phyloP scores from a whole-genome alignment of 2,797 vertebrate species.

The Anguilla marmorata region DNA sequence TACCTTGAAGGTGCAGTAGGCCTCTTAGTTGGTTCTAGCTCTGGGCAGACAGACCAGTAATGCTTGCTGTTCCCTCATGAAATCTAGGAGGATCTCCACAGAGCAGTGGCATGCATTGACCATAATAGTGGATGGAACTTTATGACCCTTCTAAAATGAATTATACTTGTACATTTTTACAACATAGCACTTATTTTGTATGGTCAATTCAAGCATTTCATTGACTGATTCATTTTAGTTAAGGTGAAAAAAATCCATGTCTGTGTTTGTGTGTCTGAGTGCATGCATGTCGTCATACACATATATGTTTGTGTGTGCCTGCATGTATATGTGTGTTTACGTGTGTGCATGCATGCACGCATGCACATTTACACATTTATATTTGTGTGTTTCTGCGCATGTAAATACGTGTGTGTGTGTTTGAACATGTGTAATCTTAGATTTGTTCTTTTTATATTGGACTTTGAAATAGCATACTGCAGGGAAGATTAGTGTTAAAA shows the following conservation, averaged over 20 bases:
- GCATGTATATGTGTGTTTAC: no score
- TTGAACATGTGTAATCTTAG: not conserved
- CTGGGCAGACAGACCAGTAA: not conserved
- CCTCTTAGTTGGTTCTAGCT: not conserved
- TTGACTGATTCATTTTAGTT: not conserved
- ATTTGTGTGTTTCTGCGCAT: not conserved
- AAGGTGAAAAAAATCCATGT: not conserved
- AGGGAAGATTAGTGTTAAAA: not conserved
- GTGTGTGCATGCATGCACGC: no score
- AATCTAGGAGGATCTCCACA: not conserved
- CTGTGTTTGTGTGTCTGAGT: not conserved
- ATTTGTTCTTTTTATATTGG: not conserved
- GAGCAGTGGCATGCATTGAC: no score
- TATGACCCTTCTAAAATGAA: no score
- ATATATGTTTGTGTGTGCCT: no score
- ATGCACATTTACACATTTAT: no score
- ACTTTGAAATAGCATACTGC: not conserved
- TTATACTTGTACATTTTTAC: no score
- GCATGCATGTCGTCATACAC: no score
- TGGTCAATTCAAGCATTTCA: not conserved
- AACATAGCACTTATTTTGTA: not conserved
- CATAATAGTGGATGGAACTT: no score
- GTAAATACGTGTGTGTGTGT: not conserved
- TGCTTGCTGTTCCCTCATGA: not conserved
- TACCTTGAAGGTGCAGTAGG: not conserved